These are phyloP conservation scores for Marisa cornuarietis DNA, from an alignment of 1,140 invertebrate species.

Conservation along the genomic window DNA sequence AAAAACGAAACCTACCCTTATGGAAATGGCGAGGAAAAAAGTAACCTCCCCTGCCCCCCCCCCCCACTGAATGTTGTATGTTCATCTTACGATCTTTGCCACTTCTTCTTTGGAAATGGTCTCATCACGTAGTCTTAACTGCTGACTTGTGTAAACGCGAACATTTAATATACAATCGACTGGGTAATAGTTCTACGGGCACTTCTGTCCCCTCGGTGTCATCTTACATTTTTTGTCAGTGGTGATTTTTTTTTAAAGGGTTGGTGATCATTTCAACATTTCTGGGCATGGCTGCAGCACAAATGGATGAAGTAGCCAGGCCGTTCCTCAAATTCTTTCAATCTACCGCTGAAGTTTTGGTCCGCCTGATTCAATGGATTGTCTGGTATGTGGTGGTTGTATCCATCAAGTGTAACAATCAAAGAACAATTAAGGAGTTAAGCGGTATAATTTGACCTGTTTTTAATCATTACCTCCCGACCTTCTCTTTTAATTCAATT, in stretches of 20 bases:
- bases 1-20: too few species aligned
- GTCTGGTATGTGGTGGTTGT: conserved; percentile 28
- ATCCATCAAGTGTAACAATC: background rate
- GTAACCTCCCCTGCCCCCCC: too few species aligned
- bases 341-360: conserved; percentile 36
- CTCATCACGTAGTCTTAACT: too few species aligned
- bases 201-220: too few species aligned
- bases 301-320: conserved; percentile 78
- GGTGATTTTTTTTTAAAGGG: conserved; percentile 2
- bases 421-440: background rate
- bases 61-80: too few species aligned
- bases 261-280: conserved; percentile 26
- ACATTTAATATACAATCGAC: too few species aligned
- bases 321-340: conserved; percentile 44
- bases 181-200: too few species aligned
- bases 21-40: too few species aligned
- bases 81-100: too few species aligned
- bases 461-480: background rate
- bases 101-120: too few species aligned
- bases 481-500: background rate
- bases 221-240: too few species aligned
- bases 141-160: too few species aligned
- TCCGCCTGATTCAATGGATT: conserved; percentile 37
- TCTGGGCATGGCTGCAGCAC: conserved; percentile 74
- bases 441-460: background rate